phyloP scores from a whole-genome alignment of 1,140 invertebrate genomes.

The Olivierus martensii region DNA sequence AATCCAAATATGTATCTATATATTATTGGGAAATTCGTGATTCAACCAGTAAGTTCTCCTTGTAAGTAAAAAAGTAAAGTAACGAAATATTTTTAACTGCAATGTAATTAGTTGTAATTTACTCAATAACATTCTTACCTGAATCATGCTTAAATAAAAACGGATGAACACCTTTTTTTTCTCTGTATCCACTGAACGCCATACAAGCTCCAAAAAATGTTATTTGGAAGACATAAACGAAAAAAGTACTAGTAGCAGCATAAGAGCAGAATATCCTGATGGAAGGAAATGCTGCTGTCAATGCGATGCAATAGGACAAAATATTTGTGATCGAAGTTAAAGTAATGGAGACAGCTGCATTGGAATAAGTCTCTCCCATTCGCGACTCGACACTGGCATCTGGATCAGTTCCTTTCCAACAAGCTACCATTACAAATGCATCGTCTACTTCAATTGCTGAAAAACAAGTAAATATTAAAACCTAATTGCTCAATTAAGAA shows the following conservation, averaged over 20 bases:
- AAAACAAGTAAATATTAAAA: too few species aligned
- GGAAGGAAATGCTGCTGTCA: constrained; percentile 82
- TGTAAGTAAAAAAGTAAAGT: too few species aligned
- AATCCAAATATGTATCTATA: too few species aligned
- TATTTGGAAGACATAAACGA: constrained; percentile 87
- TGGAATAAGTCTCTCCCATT: constrained; percentile 73
- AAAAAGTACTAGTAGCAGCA: constrained; percentile 75
- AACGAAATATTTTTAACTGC: too few species aligned
- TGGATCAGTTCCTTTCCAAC: constrained; percentile 70
- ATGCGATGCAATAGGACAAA: constrained; percentile 89
- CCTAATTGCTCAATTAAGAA: too few species aligned
- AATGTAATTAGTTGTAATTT: too few species aligned
- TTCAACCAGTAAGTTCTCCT: too few species aligned
- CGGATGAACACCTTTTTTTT: too few species aligned
- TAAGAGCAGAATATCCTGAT: constrained; percentile 94
- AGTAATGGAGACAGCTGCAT: constrained; percentile 94
- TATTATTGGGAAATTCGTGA: too few species aligned
- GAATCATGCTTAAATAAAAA: too few species aligned
- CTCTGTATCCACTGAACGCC: constrained; percentile 73
- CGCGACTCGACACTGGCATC: constrained; percentile 63
- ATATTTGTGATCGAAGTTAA: constrained; percentile 95
- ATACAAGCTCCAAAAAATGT: constrained; percentile 87
- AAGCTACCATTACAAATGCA: constrained; percentile 89
- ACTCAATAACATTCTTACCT: too few species aligned
- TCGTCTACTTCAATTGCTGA: constrained; percentile 90